Percentiles rank a stretch among this genome's conserved stretches.
Conservation (phyloP, 2,113 vertebrate species). For the Apteryx mantelli region DNA sequence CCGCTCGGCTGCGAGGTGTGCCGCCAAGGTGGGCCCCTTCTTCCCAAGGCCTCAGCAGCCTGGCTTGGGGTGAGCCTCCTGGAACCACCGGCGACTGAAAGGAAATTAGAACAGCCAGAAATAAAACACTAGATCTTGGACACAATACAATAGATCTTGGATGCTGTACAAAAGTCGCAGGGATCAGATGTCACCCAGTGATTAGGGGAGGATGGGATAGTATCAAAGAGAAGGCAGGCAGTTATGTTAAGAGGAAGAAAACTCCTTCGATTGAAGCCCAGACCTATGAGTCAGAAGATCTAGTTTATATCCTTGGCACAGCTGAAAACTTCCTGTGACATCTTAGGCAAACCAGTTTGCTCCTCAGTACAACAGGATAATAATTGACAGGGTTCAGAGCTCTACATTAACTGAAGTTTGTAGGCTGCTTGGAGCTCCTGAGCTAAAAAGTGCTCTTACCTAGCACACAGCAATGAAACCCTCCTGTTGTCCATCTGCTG, state of each 20-base stretch:
- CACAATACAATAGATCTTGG: background rate
- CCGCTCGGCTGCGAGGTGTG: fast-evolving
- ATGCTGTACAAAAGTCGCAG: constrained; percentile 8
- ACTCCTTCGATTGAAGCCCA: background rate
- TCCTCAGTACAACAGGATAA: background rate
- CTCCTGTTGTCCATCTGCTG: background rate
- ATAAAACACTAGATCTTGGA: constrained; percentile 20
- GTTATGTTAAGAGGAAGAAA: background rate
- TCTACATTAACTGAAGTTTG: background rate
- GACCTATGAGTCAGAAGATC: background rate
- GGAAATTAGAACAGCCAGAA: background rate
- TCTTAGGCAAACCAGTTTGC: background rate
- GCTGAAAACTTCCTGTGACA: background rate
- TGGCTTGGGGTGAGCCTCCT: background rate
- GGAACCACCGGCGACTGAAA: background rate
- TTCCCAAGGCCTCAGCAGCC: background rate
- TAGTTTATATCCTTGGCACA: background rate
- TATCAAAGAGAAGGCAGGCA: constrained; percentile 16
- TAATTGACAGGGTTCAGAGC: background rate
- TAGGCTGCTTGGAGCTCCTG: background rate
- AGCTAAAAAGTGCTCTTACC: background rate
- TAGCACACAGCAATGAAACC: background rate
- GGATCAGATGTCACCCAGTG: background rate
- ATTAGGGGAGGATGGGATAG: background rate
- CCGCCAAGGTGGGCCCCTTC: background rate